These are phyloP conservation scores for Pachycephala philippinensis DNA, from an alignment of 2,113 vertebrate genomes.

Conservation along the genomic window DNA sequence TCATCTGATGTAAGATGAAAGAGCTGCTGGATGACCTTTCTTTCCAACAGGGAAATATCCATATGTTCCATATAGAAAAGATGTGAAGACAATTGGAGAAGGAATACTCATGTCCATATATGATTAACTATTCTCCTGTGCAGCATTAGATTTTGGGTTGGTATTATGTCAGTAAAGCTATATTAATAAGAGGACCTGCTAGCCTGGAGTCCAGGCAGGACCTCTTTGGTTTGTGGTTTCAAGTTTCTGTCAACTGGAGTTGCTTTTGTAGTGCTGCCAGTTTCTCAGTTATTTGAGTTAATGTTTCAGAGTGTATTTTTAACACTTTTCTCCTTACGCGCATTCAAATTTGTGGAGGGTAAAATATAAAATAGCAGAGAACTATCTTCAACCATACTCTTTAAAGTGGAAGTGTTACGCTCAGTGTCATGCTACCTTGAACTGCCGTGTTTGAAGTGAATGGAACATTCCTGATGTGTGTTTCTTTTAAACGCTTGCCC, in stretches of 20 bases:
- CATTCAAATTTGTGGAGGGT: background rate
- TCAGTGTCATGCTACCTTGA: background rate
- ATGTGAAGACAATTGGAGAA: background rate
- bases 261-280: background rate
- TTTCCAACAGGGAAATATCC: background rate
- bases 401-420: background rate
- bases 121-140: background rate
- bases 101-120: background rate
- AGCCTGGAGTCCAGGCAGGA: background rate
- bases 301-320: background rate
- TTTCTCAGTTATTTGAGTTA: background rate
- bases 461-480: background rate
- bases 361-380: background rate
- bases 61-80: background rate
- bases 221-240: background rate
- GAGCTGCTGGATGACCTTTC: background rate
- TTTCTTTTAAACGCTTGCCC: background rate
- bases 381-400: background rate
- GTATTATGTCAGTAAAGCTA: background rate
- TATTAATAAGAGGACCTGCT: background rate
- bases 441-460: background rate
- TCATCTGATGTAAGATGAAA: background rate
- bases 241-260: background rate
- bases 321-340: background rate
- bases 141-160: background rate